Evolutionary conservation across 2,797 vertebrate genomes (phyloP), one percentile per base, ranked within the genome.

Genomic region (Delichon dasypus): DNA sequence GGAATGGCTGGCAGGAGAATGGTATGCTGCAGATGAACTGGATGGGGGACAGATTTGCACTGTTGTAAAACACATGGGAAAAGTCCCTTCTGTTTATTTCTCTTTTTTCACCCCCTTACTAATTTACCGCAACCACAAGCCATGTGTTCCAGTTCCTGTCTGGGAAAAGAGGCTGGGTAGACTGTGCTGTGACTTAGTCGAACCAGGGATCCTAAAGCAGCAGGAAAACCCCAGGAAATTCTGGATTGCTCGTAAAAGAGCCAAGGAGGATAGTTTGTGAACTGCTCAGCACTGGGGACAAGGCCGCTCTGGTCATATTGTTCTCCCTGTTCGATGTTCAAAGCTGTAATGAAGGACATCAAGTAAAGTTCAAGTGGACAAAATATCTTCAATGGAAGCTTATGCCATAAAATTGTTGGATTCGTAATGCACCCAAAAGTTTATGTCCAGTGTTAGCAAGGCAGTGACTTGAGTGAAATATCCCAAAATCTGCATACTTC

Each of bases 161-260:
- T 97, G 96, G 93, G 94, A 97, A 97, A 94, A 89, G 79, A 85
- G 54, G 78, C 77, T 97, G 94, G 68, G 48, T 64, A 80, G 66
- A 60, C 74, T 60, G 4, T 64, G 54, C 22, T 95, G 89, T 80
- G 92, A 91, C 89, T 92, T 94, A 71, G 76, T 61, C 0, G 0
- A 92, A 86, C 30, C 42, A 68, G 48, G 48, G 88, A 94, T 95
- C 77, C 81, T 92, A 96, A 97, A 95, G 70, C 93, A 96, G 84
- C 80, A 73, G 70, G 95, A 96, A 98, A 98, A 93, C 88, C 91
- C 96, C 95, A 95, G 96, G 93, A 97, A 97, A 97, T 96, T 95
- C 92, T 89, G 91, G 91, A 67, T 73, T 60, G 48, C 88, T 96
- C 32, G 16, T 89, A 88, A 96, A 97, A 95, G 77, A 96, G 94